Conservation (phyloP, 2,113 vertebrate genomes). For the Sisor rabdophorus region DNA sequence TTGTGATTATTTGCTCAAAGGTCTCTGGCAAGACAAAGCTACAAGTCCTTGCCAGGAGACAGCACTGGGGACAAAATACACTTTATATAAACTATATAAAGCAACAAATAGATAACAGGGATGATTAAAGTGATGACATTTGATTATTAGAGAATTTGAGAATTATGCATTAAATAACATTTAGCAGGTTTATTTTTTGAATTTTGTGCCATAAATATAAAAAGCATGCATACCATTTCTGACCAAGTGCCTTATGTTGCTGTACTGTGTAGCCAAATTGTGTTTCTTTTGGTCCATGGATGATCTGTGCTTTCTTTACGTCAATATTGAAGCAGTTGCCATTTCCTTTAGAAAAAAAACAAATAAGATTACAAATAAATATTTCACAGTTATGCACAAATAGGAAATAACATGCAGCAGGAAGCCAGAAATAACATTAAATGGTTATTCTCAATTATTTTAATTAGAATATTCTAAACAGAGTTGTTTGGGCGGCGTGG, state of each 20-base stretch:
- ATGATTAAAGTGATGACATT: neutral
- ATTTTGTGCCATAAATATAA: neutral
- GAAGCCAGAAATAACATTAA: neutral
- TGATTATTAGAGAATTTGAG: neutral
- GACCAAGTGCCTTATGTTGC: constrained; percentile 81
- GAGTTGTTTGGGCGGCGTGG: too few relatives aligned
- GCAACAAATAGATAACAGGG: constrained; percentile 11
- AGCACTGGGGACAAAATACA: constrained; percentile 24
- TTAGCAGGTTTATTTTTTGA: too few relatives aligned
- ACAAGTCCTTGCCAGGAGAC: constrained; percentile 43
- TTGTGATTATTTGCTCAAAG: constrained; percentile 16
- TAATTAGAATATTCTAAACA: neutral
- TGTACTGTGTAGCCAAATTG: constrained; percentile 93
- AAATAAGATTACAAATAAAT: neutral
- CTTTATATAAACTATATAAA: constrained; percentile 13
- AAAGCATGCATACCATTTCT: constrained; percentile 78
- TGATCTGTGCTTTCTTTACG: constrained; percentile 75
- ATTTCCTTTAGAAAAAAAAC: constrained; percentile 63
- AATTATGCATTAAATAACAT: neutral
- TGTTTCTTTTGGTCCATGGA: constrained; percentile 72
- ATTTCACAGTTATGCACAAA: neutral
- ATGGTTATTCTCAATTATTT: neutral
- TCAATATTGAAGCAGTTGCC: constrained; percentile 82
- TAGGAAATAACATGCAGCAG: neutral
- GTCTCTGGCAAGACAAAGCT: constrained; percentile 9